phyloP scores from a whole-genome alignment of 2,888 invertebrate genomes.

The Melanargia galathea region DNA sequence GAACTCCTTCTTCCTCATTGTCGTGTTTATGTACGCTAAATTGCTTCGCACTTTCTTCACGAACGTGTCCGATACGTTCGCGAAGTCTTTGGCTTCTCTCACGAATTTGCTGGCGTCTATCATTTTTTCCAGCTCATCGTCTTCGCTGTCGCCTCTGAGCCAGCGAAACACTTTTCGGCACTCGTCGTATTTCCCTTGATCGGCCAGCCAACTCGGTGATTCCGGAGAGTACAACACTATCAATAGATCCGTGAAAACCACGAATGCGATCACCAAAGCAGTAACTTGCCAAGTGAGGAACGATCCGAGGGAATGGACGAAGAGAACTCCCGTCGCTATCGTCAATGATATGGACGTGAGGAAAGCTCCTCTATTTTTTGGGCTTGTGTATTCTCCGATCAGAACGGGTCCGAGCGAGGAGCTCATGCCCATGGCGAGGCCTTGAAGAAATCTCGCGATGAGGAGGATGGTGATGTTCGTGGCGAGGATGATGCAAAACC shows the following conservation, averaged over 20 bases:
- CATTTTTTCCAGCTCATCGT: constrained; percentile 62
- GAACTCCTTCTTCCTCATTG: constrained; percentile 59
- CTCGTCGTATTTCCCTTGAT: constrained; percentile 77
- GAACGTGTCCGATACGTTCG: constrained; percentile 46
- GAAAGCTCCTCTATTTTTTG: constrained; percentile 82
- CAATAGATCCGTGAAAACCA: constrained; percentile 71
- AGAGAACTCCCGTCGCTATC: constrained; percentile 81
- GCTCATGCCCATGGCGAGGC: constrained; percentile 77
- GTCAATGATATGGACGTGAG: constrained; percentile 82
- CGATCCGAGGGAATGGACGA: constrained; percentile 83
- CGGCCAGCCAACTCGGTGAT: constrained; percentile 85
- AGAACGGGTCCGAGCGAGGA: constrained; percentile 74
- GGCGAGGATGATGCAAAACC: constrained; percentile 72
- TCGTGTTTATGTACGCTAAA: constrained; percentile 49
- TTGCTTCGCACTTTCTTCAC: constrained; percentile 47
- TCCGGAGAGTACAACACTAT: constrained; percentile 77
- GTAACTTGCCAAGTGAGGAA: constrained; percentile 79
- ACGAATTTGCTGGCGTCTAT: constrained; percentile 55
- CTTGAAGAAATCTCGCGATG: constrained; percentile 64
- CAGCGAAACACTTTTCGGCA: constrained; percentile 80
- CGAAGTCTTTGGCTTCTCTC: constrained; percentile 49
- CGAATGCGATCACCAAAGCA: constrained; percentile 70
- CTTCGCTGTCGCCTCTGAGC: constrained; percentile 75
- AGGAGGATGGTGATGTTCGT: constrained; percentile 59
- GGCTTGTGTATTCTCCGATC: constrained; percentile 81